Evolutionary conservation across 1,140 invertebrate species (phyloP).

Genomic region (Saccostrea cuccullata): DNA sequence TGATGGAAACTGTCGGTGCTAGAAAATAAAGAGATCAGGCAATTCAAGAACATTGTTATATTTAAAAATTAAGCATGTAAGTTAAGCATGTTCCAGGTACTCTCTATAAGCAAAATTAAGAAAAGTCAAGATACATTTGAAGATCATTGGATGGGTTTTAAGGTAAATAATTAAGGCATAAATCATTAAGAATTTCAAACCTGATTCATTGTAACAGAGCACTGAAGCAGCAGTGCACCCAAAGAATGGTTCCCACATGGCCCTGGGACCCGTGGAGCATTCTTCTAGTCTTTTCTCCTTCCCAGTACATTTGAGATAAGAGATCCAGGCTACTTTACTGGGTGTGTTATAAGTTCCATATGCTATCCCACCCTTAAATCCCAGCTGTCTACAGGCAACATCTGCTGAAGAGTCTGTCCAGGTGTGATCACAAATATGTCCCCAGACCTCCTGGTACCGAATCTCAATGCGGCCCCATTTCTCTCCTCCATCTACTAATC

Average conservation of each 20-base stretch:
- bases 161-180: too few relatives aligned
- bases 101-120: too few relatives aligned
- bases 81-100: too few relatives aligned
- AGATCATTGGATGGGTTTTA: too few relatives aligned
- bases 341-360: slow-evolving; percentile 51
- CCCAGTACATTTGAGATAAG: slow-evolving; percentile 78
- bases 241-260: slow-evolving; percentile 57
- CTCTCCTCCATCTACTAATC: slow-evolving; percentile 79
- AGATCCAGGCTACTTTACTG: slow-evolving; percentile 68
- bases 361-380: slow-evolving; percentile 60
- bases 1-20: slow-evolving; percentile 48
- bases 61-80: too few relatives aligned
- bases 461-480: slow-evolving; percentile 86
- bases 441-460: slow-evolving; percentile 86
- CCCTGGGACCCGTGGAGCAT: slow-evolving; percentile 48
- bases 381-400: slow-evolving; percentile 62
- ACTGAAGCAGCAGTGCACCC: slow-evolving; percentile 56
- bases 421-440: slow-evolving; percentile 88
- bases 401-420: slow-evolving; percentile 84
- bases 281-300: slow-evolving; percentile 57
- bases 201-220: slow-evolving; percentile 60
- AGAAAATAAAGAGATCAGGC: neutral
- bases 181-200: neutral
- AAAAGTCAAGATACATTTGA: too few relatives aligned
- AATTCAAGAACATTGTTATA: too few relatives aligned